Base-by-base conservation (phyloP, 2,113 vertebrate genomes). In the Urocolius indicus region DNA sequence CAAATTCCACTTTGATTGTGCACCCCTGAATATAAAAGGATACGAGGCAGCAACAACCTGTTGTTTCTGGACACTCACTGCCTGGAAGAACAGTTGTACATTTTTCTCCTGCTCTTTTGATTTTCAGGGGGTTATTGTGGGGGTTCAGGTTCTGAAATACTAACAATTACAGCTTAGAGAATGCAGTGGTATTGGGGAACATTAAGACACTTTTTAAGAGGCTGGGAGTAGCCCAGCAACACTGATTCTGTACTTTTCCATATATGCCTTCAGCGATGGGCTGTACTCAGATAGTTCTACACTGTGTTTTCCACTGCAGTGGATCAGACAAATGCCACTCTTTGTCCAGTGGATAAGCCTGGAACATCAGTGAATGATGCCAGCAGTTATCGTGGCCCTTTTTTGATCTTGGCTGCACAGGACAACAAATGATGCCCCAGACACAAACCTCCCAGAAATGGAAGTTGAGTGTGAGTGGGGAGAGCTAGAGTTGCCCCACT, bases 261-360 rank as follows among this genome's bases (percentile, higher is more conserved):
- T 12, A 13, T 5, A 6, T 16, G 74, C 66, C 19, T 49, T 27
- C 32, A 77, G 55, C 76, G 61, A 63, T 11, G 52, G 65, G 13
- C 61, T 75, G n/a, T 21, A 66, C 48, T 13, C 36, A 21, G 52
- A 32, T 7, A 7, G 22, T 8, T 77, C 86, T 45, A 24, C 58
- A 4, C 36, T 45, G n/a, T 57, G 74, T 66, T 95, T 95, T 73
- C 71, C 75, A 43, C 55, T 48, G 30, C 46, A 72, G 34, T 36
- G 48, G 26, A 52, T 87, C 57, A 82, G 61, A n/a, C 69, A 94
- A 90, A 95, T 75, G 57, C 83, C 41, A 7, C 19, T 57, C 93
- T 94, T 94, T 95, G 93, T 96, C 92, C 57, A n/a, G 55, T 8
- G 66, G 94, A 84, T 89, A 77, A 91, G 32, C 41, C 89, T 69